Conservation (phyloP, 1,140 invertebrate genomes). For the Bombus soroeensis region DNA sequence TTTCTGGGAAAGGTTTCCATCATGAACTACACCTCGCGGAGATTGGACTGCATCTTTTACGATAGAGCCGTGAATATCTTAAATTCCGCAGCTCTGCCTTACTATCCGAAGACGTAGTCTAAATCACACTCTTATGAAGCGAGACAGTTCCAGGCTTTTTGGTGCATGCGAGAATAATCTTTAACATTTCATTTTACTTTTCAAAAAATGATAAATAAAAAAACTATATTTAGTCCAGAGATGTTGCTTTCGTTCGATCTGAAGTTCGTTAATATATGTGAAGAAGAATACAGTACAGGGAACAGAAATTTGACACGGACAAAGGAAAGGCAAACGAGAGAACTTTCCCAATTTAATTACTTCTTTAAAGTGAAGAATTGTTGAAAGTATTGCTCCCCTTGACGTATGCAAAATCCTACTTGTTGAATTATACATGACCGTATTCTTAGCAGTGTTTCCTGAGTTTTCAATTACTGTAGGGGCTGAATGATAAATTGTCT, state of each 20-base stretch:
- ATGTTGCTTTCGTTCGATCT: background rate
- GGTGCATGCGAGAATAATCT: no score
- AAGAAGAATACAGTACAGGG: background rate
- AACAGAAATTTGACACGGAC: background rate
- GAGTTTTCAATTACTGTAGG: background rate
- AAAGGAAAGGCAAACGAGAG: background rate
- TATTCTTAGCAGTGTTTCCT: background rate
- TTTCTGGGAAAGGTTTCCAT: conserved; percentile 59
- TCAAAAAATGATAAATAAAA: background rate
- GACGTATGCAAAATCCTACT: background rate
- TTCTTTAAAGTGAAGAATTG: background rate
- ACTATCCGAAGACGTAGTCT: background rate
- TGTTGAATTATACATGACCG: background rate
- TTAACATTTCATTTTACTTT: background rate
- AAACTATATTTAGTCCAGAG: no score
- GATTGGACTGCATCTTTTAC: conserved; percentile 73
- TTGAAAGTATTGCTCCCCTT: background rate
- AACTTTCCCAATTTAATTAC: background rate
- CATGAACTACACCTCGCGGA: conserved; percentile 51
- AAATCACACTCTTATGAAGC: no score
- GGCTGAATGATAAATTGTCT: background rate
- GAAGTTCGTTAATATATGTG: background rate
- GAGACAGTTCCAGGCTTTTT: no score
- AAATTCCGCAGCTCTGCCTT: conserved; percentile 38
- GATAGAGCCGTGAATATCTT: conserved; percentile 70